phyloP scores from a whole-genome alignment of 2,113 vertebrate genomes.

The Hippocampus mohnikei region DNA sequence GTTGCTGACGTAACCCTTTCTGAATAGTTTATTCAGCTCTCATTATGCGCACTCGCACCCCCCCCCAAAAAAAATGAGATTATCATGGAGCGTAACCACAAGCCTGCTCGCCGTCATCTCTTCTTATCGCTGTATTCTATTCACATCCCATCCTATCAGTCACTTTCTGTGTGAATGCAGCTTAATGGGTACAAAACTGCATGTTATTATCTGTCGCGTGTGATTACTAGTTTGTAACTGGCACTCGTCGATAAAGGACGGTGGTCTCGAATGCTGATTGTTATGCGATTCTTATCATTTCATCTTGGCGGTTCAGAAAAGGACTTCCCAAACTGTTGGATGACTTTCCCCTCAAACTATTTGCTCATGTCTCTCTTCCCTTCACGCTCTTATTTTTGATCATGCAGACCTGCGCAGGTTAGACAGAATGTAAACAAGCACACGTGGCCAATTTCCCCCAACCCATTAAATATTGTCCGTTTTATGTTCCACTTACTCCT shows the following conservation, averaged over 20 bases:
- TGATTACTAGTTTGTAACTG: background rate
- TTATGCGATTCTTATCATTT: background rate
- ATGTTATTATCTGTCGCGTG: background rate
- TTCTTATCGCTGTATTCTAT: slow-evolving; percentile 1
- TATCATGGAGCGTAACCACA: slow-evolving; percentile 1
- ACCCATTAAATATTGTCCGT: slow-evolving; percentile 3
- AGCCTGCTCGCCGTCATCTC: background rate
- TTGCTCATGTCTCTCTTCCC: background rate
- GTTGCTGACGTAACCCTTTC: background rate
- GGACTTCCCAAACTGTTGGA: background rate
- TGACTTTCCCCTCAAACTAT: slow-evolving; percentile 12
- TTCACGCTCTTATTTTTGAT: background rate
- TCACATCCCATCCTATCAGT: slow-evolving; percentile 2
- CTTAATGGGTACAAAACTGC: slow-evolving; percentile 8
- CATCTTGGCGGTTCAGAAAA: background rate
- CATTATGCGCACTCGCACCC: background rate
- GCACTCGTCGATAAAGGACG: background rate
- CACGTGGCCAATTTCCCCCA: background rate
- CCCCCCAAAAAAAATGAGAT: background rate
- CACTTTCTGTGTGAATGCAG: background rate
- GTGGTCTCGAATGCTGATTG: background rate
- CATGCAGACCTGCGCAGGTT: too few species aligned
- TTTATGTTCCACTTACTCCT: background rate
- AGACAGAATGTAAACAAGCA: background rate
- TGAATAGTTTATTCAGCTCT: background rate